Percentiles rank a stretch among this genome's conserved stretches.
phyloP scores from a whole-genome alignment of 2,888 invertebrate genomes.

The Boloria euphrosyne region DNA sequence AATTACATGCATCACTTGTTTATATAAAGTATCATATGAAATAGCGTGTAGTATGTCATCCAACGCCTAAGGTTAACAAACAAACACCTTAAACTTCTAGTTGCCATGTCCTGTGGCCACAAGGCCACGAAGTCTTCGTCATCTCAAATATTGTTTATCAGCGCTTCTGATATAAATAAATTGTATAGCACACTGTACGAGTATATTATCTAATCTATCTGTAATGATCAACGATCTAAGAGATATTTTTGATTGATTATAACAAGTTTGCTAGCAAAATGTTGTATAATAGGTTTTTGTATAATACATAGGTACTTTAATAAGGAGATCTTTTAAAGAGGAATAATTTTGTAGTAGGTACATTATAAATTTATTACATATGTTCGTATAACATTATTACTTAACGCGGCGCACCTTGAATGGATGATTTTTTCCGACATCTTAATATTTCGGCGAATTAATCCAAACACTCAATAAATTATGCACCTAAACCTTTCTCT shows the following conservation, averaged over 20 bases:
- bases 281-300: background rate
- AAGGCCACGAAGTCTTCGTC: constrained; percentile 62
- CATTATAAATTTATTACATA: too few species aligned
- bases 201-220: constrained; percentile 37
- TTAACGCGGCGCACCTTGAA: too few species aligned
- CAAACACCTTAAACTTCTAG: constrained; percentile 19
- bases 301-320: too few species aligned
- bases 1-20: constrained; percentile 21
- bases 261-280: background rate
- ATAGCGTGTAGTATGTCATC: constrained; percentile 13
- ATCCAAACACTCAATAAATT: too few species aligned
- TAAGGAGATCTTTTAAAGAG: too few species aligned
- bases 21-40: constrained; percentile 17
- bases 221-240: constrained; percentile 9
- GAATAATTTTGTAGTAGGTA: too few species aligned
- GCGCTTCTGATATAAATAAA: constrained; percentile 43
- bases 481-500: too few species aligned
- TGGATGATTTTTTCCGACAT: too few species aligned
- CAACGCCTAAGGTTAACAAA: constrained; percentile 26
- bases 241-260: constrained; percentile 37
- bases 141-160: constrained; percentile 59
- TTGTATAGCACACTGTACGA: constrained; percentile 45
- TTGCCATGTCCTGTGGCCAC: constrained; percentile 29
- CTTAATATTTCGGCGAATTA: too few species aligned
- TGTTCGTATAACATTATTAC: too few species aligned